Evolutionary conservation across 2,888 invertebrate species (phyloP).

Genomic region (Elmis aenea): DNA sequence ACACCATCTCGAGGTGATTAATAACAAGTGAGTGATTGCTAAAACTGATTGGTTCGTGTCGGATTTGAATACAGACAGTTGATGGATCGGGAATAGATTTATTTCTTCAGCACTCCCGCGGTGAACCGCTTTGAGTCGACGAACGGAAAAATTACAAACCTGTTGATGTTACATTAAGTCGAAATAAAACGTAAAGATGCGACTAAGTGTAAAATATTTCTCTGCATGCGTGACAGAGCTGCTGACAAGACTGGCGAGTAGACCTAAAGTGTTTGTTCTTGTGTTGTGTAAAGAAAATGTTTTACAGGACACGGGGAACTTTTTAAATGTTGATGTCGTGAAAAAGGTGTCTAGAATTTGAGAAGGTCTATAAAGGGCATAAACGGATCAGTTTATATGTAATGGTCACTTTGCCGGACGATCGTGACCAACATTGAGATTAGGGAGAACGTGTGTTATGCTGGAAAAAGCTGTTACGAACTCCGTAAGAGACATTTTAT

Average conservation of each 20-base stretch:
- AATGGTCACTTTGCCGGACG: slow-evolving; percentile 41
- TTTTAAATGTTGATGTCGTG: slow-evolving; percentile 19
- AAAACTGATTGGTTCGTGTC: slow-evolving; percentile 36
- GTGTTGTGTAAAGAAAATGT: slow-evolving; percentile 29
- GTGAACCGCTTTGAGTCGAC: slow-evolving; percentile 33
- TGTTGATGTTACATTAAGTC: slow-evolving; percentile 23
- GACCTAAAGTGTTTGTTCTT: slow-evolving; percentile 24
- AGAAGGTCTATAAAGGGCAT: slow-evolving; percentile 27
- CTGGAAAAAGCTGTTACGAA: no score
- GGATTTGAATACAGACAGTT: slow-evolving; percentile 38
- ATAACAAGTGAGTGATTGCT: slow-evolving; percentile 34
- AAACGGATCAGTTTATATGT: slow-evolving; percentile 41
- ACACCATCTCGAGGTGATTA: slow-evolving; percentile 24
- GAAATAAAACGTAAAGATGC: slow-evolving; percentile 12
- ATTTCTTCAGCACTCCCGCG: slow-evolving; percentile 38
- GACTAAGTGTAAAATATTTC: slow-evolving; percentile 17
- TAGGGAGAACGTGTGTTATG: no score
- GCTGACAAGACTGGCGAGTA: no score
- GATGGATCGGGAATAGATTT: slow-evolving; percentile 43
- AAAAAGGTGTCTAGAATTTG: slow-evolving; percentile 23
- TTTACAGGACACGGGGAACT: slow-evolving; percentile 30
- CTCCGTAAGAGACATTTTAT: background rate
- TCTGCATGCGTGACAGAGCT: slow-evolving; percentile 9
- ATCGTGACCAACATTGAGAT: slow-evolving; percentile 31
- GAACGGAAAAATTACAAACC: slow-evolving; percentile 36